Conservation (phyloP, 2,888 invertebrate genomes). For the Tipula unca region DNA sequence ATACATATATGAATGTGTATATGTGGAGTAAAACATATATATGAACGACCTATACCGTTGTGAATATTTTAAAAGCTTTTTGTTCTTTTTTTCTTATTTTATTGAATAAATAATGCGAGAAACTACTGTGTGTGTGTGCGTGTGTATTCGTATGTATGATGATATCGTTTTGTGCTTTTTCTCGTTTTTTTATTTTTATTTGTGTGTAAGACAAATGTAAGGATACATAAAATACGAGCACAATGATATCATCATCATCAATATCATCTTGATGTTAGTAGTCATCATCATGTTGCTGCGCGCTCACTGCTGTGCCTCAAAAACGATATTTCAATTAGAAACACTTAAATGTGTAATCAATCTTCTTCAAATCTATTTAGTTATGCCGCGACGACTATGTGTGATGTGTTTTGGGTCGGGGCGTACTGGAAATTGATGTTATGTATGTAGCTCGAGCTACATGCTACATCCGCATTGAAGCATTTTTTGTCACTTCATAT, state of each 20-base stretch:
- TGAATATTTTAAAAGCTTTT: slow-evolving; percentile 3
- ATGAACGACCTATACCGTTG: not conserved
- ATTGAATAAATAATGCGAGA: not conserved
- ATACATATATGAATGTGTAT: not conserved
- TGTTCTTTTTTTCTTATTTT: not conserved
- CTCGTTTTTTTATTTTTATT: not conserved
- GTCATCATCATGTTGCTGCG: not conserved
- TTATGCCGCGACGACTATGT: not conserved
- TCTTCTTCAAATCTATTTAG: not conserved
- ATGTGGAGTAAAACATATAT: not conserved
- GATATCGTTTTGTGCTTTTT: not conserved
- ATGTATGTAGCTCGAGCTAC: too few species aligned
- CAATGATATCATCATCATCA: too few species aligned
- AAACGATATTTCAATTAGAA: not conserved
- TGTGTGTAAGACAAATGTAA: not conserved
- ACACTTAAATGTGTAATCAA: not conserved
- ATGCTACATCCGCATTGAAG: not conserved
- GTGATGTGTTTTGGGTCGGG: too few species aligned
- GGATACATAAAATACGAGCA: not conserved
- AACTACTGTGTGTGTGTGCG: not conserved
- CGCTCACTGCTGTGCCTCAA: not conserved
- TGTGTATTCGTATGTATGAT: not conserved
- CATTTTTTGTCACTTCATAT: too few species aligned
- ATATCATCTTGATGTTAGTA: too few species aligned
- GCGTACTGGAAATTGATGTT: too few species aligned